Evolutionary conservation across 2,888 invertebrate genomes (phyloP).

Genomic region (Colletes collaris): DNA sequence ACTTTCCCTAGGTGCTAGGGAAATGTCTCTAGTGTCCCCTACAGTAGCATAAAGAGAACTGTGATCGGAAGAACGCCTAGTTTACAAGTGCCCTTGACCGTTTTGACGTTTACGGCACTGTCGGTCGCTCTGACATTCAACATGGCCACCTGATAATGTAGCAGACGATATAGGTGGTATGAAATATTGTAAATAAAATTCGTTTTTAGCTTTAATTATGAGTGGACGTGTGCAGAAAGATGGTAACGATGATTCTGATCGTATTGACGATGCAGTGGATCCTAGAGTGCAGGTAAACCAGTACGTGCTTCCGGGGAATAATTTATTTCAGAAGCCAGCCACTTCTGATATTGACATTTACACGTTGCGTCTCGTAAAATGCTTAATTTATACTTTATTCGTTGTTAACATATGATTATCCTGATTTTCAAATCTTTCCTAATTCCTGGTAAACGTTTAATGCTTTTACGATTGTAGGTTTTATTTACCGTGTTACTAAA

Average conservation of each 20-base stretch:
- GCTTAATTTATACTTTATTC: neutral
- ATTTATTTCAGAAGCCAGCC: constrained; percentile 76
- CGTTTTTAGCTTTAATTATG: constrained; percentile 74
- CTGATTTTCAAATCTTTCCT: neutral
- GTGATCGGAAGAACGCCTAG: constrained; percentile 4
- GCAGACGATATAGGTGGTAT: constrained; percentile 82
- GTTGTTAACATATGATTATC: neutral
- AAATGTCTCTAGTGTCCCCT: too few relatives aligned
- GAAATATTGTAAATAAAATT: constrained; percentile 76
- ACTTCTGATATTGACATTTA: constrained; percentile 68
- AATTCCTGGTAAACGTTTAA: neutral
- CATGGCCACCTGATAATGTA: constrained; percentile 80
- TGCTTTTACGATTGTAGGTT: neutral
- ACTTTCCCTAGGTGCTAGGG: too few relatives aligned
- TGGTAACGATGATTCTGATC: constrained; percentile 75
- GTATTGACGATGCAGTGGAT: constrained; percentile 88
- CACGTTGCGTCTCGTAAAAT: constrained; percentile 39
- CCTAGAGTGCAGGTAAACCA: constrained; percentile 89
- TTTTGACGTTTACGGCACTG: constrained; percentile 60
- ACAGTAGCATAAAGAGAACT: neutral
- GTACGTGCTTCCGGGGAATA: constrained; percentile 23
- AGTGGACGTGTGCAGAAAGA: constrained; percentile 73
- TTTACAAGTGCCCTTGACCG: constrained; percentile 51
- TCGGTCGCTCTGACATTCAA: constrained; percentile 70
- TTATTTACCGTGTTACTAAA: constrained; percentile 30